phyloP scores from a whole-genome alignment of 2,113 vertebrate species.

The Xiphophorus maculatus region DNA sequence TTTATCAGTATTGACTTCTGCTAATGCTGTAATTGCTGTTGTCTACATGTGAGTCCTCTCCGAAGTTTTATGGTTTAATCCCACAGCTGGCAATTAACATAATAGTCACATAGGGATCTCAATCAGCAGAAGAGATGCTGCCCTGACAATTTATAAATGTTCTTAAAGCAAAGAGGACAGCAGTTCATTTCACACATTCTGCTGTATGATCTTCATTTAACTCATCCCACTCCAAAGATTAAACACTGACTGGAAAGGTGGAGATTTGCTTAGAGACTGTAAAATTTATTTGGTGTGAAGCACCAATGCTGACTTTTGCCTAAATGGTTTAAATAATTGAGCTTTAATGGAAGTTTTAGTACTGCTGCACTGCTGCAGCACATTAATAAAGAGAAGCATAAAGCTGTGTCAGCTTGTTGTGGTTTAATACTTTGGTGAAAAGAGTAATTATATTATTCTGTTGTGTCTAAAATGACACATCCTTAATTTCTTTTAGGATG shows the following conservation, averaged over 20 bases:
- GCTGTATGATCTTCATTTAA: constrained; percentile 28
- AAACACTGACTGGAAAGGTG: constrained; percentile 3
- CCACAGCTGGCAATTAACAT: constrained; percentile 75
- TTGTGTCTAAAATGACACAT: too few relatives aligned
- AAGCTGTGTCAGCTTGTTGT: neutral
- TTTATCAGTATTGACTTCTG: constrained; percentile 68
- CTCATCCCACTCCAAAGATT: constrained; percentile 8
- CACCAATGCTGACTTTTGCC: constrained; percentile 22
- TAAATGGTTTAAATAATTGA: constrained; percentile 30
- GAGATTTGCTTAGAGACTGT: neutral
- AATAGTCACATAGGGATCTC: constrained; percentile 67
- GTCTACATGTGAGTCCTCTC: constrained; percentile 56
- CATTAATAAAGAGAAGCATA: neutral
- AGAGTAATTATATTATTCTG: neutral
- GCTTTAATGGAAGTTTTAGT: constrained; percentile 12
- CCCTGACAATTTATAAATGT: constrained; percentile 65
- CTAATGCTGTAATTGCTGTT: constrained; percentile 79
- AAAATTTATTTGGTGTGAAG: constrained; percentile 13
- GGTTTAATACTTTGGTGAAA: neutral
- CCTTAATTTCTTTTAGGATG: too few relatives aligned
- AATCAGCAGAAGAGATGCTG: constrained; percentile 59
- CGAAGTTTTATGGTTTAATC: constrained; percentile 75
- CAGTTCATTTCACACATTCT: constrained; percentile 34
- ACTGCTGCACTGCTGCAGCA: neutral
- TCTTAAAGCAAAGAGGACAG: constrained; percentile 53